These are phyloP conservation scores for Sciurus carolinensis DNA, from an alignment of 2,797 vertebrate species.

Conservation along the genomic window DNA sequence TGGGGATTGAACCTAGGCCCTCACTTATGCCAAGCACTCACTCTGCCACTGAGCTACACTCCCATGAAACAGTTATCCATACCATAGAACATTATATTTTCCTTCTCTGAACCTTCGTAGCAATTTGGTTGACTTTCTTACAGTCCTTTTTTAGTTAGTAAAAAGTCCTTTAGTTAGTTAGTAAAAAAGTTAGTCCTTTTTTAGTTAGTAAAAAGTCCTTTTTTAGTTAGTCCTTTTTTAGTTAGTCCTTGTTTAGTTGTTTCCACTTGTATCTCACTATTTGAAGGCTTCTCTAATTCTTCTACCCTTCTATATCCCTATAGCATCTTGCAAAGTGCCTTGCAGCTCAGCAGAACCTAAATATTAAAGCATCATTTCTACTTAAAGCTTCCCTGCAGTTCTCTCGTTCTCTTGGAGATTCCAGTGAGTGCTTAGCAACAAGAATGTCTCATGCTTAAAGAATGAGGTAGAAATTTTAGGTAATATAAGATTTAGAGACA, in stretches of 20 bases:
- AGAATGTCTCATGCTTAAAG: neutral
- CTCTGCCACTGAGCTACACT: neutral
- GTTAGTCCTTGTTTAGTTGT: neutral
- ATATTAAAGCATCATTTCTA: neutral
- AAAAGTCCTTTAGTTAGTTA: no score
- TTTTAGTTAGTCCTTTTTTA: no score
- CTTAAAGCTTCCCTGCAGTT: neutral
- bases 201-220: no score
- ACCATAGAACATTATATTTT: neutral
- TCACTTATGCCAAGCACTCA: neutral
- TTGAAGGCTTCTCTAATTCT: neutral
- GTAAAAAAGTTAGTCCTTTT: no score
- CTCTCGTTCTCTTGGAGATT: neutral
- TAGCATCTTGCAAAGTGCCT: neutral
- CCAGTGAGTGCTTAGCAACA: neutral
- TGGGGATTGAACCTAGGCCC: neutral
- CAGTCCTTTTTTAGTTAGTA: neutral
- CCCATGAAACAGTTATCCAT: neutral
- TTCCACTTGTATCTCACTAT: neutral
- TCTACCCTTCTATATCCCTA: neutral
- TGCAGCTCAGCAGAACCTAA: neutral
- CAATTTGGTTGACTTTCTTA: neutral
- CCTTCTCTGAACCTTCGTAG: neutral
- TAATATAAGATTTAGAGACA: neutral
- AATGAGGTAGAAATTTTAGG: conserved; percentile 16